Evolutionary conservation across 2,797 vertebrate species (phyloP).

Genomic region (Anguilla obscura): DNA sequence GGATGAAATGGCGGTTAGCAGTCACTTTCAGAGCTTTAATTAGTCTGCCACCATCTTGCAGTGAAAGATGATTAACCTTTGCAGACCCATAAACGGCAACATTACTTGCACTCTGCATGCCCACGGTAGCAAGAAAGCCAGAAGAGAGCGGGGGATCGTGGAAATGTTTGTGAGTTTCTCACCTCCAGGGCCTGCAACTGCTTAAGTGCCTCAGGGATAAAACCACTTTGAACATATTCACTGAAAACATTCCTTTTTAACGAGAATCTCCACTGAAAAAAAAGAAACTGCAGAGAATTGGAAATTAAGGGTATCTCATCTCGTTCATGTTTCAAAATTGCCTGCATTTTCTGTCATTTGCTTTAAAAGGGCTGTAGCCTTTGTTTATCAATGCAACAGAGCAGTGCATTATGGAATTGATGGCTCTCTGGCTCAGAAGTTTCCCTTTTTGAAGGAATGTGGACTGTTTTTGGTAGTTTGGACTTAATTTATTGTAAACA

Average conservation of each 20-base stretch:
- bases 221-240: background rate
- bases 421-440: no score
- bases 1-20: background rate
- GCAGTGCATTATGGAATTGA: no score
- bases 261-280: background rate
- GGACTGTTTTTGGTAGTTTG: no score
- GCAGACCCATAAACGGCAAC: background rate
- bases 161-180: background rate
- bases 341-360: no score
- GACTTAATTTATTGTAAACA: no score
- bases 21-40: background rate
- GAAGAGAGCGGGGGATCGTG: background rate
- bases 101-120: background rate
- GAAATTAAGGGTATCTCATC: no score
- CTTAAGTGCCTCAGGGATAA: background rate
- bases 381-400: no score
- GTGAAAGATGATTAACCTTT: conserved; percentile 18
- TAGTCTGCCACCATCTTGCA: background rate
- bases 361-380: no score
- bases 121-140: background rate
- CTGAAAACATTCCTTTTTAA: background rate
- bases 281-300: no score
- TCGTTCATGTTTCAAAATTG: no score
- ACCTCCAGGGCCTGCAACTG: background rate
- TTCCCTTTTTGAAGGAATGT: no score